Evolutionary conservation across 1,140 invertebrate genomes (phyloP).

Genomic region (Nebria ingens): DNA sequence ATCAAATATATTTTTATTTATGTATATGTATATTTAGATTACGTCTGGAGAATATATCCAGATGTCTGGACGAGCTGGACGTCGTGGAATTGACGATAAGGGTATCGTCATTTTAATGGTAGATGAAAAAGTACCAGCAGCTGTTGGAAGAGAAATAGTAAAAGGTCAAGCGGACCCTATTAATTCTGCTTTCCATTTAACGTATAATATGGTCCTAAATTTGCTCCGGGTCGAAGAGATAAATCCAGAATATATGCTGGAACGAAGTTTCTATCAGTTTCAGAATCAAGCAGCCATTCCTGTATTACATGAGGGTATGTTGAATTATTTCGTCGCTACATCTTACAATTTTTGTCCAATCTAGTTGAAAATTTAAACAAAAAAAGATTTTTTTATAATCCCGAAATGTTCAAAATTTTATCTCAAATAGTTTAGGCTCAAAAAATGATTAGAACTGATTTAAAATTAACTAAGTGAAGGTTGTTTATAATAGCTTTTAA

Average conservation of each 20-base stretch:
- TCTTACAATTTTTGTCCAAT: no score
- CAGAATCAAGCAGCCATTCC: constrained; percentile 97
- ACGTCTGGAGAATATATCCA: constrained; percentile 99
- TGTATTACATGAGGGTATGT: constrained; percentile 70
- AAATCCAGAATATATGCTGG: constrained; percentile 99
- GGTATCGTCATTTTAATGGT: constrained; percentile 99
- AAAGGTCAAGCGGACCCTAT: constrained; percentile 92
- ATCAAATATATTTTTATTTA: not conserved
- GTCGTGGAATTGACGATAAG: constrained; percentile 93
- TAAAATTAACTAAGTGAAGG: no score
- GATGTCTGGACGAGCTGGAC: constrained; percentile 96
- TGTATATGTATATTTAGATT: constrained; percentile 41
- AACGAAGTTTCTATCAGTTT: constrained; percentile 97
- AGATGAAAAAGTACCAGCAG: constrained; percentile 89
- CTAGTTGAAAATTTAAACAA: no score
- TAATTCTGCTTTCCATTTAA: constrained; percentile 97
- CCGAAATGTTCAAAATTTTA: no score
- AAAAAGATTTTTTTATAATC: no score
- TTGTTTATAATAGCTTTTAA: no score
- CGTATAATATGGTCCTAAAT: constrained; percentile 99
- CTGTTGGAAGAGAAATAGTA: constrained; percentile 63
- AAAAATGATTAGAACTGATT: no score
- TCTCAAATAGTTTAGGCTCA: no score
- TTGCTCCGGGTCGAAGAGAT: constrained; percentile 95
- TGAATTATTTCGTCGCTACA: no score